A percentile compares a stretch with the other conserved stretches of the same genome.
These are phyloP conservation scores for Saccostrea cuccullata DNA, from an alignment of 1,140 invertebrate genomes.

Conservation along the genomic window DNA sequence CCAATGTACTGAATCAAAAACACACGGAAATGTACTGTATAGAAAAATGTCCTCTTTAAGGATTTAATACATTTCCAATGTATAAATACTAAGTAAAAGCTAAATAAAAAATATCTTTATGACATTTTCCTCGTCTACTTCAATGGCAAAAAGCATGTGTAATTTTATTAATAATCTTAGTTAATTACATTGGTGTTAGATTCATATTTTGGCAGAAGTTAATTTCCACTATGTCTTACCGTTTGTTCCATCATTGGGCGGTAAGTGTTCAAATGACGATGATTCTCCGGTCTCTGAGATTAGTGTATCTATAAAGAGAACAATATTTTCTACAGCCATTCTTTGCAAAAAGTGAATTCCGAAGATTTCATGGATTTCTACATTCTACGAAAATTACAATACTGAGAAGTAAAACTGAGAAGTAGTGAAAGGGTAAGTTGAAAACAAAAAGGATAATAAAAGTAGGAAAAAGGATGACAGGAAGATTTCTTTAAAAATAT, in stretches of 20 bases:
- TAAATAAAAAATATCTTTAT: neutral
- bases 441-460: neutral
- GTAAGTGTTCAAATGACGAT: neutral
- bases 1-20: neutral
- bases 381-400: too few relatives aligned
- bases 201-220: neutral
- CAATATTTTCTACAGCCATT: neutral
- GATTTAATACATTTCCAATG: neutral
- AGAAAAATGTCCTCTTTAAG: neutral
- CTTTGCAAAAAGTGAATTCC: too few relatives aligned
- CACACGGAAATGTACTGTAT: neutral
- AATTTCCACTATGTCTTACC: neutral
- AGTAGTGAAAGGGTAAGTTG: neutral
- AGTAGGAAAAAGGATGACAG: neutral
- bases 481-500: neutral
- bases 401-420: too few relatives aligned
- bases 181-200: neutral
- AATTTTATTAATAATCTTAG: neutral
- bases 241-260: neutral
- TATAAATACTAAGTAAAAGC: neutral
- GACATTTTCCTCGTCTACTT: neutral
- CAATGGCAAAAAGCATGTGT: neutral
- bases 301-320: neutral
- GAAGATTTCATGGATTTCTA: too few relatives aligned
- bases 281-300: neutral